phyloP scores from a whole-genome alignment of 2,888 invertebrate species.

The Ptilodon capucinus region DNA sequence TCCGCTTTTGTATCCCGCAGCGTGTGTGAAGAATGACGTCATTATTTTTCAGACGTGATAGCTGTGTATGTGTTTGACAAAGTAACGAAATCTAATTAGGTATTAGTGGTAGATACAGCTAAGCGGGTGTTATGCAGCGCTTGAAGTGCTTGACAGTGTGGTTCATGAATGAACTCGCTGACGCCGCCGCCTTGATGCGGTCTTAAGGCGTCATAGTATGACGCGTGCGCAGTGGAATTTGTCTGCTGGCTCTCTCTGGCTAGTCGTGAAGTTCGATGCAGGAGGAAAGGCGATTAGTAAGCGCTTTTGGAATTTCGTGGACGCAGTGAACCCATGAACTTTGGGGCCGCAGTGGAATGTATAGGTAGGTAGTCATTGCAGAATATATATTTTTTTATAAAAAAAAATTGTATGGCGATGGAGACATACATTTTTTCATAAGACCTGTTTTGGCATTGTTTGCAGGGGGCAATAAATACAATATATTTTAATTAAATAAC shows the following conservation, averaged over 20 bases:
- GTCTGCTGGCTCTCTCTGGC: conserved; percentile 43
- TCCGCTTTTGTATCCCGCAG: conserved; percentile 31
- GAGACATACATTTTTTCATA: too few species aligned
- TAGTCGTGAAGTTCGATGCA: conserved; percentile 21
- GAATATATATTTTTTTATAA: too few species aligned
- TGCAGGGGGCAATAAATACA: too few species aligned
- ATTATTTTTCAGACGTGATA: conserved; percentile 25
- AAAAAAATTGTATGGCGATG: too few species aligned
- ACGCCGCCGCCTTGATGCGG: conserved; percentile 57
- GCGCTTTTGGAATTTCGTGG: conserved; percentile 30
- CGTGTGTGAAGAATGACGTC: conserved; percentile 25
- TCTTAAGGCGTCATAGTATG: conserved; percentile 59
- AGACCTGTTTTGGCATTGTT: too few species aligned
- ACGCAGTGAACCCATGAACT: conserved; percentile 16
- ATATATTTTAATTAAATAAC: too few species aligned
- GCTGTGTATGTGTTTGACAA: conserved; percentile 10
- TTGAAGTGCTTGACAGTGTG: conserved; percentile 44
- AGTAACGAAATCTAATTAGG: conserved; percentile 9
- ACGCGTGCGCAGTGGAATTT: conserved; percentile 60
- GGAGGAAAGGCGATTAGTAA: conserved; percentile 28
- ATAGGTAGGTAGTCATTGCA: too few species aligned
- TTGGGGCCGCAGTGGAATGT: conserved; percentile 4
- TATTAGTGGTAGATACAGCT: conserved; percentile 7
- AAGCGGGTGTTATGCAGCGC: conserved; percentile 34
- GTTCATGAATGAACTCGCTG: conserved; percentile 54